Percentiles rank a stretch among this genome's conserved stretches.
phyloP scores from a whole-genome alignment of 2,888 invertebrate genomes.

The Leptopilina syphax region DNA sequence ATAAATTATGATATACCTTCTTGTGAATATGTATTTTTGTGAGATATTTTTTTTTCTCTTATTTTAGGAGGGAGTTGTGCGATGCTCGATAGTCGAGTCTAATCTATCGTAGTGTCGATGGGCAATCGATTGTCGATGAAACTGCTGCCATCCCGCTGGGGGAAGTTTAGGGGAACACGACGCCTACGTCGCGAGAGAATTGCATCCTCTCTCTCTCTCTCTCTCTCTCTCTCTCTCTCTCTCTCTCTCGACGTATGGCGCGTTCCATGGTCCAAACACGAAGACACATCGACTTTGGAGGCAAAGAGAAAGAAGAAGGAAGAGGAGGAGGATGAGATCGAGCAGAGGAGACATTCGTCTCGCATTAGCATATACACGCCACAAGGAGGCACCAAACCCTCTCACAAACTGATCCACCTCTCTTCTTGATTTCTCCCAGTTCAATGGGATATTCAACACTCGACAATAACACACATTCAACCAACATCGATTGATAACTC shows the following conservation, averaged over 20 bases:
- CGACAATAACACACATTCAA: conserved; percentile 46
- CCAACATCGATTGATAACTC: conserved; percentile 14
- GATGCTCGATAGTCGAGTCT: conserved; percentile 65
- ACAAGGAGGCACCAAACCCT: conserved; percentile 60
- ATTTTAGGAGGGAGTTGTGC: not conserved
- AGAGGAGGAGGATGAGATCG: conserved; percentile 32
- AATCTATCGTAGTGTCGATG: conserved; percentile 70
- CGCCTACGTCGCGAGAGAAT: conserved; percentile 61
- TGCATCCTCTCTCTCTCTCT: not conserved
- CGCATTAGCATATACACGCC: conserved; percentile 77
- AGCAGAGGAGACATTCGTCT: conserved; percentile 74
- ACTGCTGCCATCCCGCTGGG: conserved; percentile 67
- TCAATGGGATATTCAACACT: conserved; percentile 55
- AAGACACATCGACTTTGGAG: conserved; percentile 45
- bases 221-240: too few relatives aligned
- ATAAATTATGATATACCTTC: conserved; percentile 23
- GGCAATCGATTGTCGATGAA: conserved; percentile 67
- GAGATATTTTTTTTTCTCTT: not conserved
- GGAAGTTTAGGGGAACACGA: conserved; percentile 72
- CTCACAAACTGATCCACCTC: conserved; percentile 47
- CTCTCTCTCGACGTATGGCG: conserved; percentile 38
- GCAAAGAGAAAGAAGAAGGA: conserved; percentile 30
- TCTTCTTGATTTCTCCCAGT: conserved; percentile 55
- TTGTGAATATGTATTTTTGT: not conserved
- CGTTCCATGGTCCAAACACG: conserved; percentile 45